Percentiles rank a stretch among this genome's conserved stretches.
These are phyloP conservation scores for Upupa epops DNA, from an alignment of 2,113 vertebrate species.

Conservation along the genomic window DNA sequence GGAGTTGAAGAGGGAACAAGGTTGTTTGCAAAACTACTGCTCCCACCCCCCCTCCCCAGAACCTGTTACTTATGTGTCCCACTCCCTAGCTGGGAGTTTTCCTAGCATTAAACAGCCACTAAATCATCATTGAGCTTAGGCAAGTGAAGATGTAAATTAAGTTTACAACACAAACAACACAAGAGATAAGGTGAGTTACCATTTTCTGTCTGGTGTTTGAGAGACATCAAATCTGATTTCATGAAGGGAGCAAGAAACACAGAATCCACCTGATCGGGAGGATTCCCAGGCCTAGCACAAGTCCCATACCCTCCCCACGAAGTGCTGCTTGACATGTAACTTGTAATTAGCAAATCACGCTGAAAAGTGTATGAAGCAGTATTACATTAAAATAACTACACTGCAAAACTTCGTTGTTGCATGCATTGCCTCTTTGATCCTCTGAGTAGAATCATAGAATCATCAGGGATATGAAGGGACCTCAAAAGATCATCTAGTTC, in stretches of 20 bases:
- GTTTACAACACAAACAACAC: not conserved
- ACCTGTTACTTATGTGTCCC: not conserved
- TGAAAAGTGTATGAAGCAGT: not conserved
- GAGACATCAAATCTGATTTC: not conserved
- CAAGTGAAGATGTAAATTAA: not conserved
- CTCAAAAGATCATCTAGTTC: too few relatives aligned
- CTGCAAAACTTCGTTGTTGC: not conserved
- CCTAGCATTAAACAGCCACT: not conserved
- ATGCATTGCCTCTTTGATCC: not conserved
- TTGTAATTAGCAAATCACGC: not conserved
- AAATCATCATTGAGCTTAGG: not conserved
- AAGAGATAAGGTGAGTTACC: not conserved
- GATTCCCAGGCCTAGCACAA: not conserved
- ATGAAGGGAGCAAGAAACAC: not conserved
- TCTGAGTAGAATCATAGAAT: not conserved
- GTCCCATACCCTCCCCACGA: not conserved
- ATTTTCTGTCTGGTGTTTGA: not conserved
- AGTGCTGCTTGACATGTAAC: not conserved
- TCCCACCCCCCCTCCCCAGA: too few relatives aligned
- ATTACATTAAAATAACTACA: not conserved
- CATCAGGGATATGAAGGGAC: too few relatives aligned
- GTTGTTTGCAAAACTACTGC: not conserved
- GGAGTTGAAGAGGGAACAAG: rapidly evolving
- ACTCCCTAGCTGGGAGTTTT: not conserved
- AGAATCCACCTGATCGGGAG: not conserved